Conservation (phyloP, 2,113 vertebrate species). For the Macquaria ambigua region DNA sequence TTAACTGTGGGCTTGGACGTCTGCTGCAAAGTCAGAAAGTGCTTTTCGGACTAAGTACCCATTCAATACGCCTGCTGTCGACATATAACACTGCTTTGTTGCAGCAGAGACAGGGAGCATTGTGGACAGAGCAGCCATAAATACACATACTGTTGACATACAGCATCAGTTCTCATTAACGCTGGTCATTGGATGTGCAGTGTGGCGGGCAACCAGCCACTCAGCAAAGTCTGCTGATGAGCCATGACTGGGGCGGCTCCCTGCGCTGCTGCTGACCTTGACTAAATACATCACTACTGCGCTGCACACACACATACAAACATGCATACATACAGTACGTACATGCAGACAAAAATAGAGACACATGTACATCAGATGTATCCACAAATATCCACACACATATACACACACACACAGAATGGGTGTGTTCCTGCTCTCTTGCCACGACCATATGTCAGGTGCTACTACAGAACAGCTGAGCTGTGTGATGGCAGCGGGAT, state of each 20-base stretch:
- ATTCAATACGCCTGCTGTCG: constrained; percentile 8
- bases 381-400: background rate
- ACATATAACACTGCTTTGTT: constrained; percentile 43
- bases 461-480: constrained; percentile 43
- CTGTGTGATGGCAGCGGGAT: constrained; percentile 41
- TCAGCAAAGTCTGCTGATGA: constrained; percentile 64
- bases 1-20: background rate
- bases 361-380: constrained; percentile 1
- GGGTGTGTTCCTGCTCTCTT: constrained; percentile 10
- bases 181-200: constrained; percentile 47
- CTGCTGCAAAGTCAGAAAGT: constrained; percentile 33
- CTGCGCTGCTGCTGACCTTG: constrained; percentile 58
- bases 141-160: constrained; percentile 53
- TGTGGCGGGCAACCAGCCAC: constrained; percentile 38
- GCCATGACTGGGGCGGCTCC: constrained; percentile 30
- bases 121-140: constrained; percentile 48
- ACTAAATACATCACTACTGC: constrained; percentile 18
- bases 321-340: too few species aligned
- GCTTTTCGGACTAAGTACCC: constrained; percentile 16
- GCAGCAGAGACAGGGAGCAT: constrained; percentile 44
- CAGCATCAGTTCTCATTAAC: constrained; percentile 67
- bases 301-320: constrained; percentile 6
- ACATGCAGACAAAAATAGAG: constrained; percentile 4
- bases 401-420: background rate
- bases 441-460: constrained; percentile 51